Base-by-base conservation (phyloP, 2,888 invertebrate species). In the Caenorhabditis zanzibari region DNA sequence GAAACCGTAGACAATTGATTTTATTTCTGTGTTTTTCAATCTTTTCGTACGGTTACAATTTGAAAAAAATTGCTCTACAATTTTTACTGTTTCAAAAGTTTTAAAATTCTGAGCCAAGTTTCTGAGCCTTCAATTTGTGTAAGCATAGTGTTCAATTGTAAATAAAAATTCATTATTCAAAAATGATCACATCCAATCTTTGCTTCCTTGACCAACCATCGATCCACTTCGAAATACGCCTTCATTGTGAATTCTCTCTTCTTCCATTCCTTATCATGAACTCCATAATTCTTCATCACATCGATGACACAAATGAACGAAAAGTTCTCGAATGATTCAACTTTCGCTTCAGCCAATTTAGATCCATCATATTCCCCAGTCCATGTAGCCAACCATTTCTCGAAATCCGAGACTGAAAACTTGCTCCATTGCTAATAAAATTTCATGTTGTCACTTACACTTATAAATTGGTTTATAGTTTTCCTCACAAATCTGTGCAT, bases 111-210 rank as follows among this genome's bases (percentile, higher is more conserved):
- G n/a, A n/a, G n/a, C n/a, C n/a, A n/a, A n/a, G n/a, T n/a, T n/a
- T n/a, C n/a, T n/a, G n/a, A n/a, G n/a, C n/a, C n/a, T n/a, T n/a
- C n/a, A n/a, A n/a, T n/a, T n/a, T n/a, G n/a, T n/a, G n/a, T n/a
- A n/a, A n/a, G n/a, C n/a, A n/a, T n/a, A n/a, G n/a, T 38, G 38
- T 38, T 22, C 7, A 49, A 5, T 49, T 49, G 5, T 7, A 7
- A 32, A 4, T 6, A 7, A 32, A 32, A 32, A 32, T 32, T 32
- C 32, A 6, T 32, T 32, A 32, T 32, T 58, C 28, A 64, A 24
- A 64, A 47, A 28, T 64, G 47, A 28, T 64, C 66, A 49, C 66
- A 66, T 19, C 52, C 49, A 66, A 66, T 66, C 16, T 66, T 66
- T 1, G 66, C 35, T 22, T 66, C 66, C 52, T 66, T 66, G 4